These are phyloP conservation scores for Sycophila sp. DNA, from an alignment of 1,140 invertebrate genomes.

Conservation along the genomic window DNA sequence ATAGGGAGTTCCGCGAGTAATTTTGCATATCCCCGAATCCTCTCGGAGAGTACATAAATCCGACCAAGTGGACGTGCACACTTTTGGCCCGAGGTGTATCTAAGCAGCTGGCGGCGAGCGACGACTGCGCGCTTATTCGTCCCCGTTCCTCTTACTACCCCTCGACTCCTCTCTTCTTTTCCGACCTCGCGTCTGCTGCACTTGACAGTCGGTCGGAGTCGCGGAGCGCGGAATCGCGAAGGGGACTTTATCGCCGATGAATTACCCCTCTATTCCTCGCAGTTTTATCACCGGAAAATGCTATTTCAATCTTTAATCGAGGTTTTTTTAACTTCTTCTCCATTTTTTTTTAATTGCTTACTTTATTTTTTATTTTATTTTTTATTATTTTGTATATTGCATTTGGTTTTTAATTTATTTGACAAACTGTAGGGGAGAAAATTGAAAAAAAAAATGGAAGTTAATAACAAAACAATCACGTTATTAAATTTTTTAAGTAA, in stretches of 20 bases:
- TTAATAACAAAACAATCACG: no score
- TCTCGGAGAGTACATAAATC: no score
- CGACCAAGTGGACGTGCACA: background rate
- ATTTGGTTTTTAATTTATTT: background rate
- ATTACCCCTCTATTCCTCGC: constrained; percentile 16
- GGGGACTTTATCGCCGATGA: constrained; percentile 16
- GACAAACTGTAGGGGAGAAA: no score
- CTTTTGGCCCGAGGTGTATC: background rate
- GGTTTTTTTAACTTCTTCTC: background rate
- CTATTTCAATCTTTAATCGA: background rate
- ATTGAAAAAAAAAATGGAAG: no score
- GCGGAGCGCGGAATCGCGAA: background rate
- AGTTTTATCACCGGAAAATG: background rate
- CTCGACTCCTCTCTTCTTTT: background rate
- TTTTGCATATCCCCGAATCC: no score
- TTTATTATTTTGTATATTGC: background rate
- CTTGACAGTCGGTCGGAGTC: background rate
- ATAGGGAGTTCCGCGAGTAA: no score
- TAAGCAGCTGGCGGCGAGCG: background rate
- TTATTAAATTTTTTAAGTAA: no score
- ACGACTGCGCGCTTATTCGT: background rate
- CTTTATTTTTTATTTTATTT: no score
- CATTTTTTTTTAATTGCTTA: no score
- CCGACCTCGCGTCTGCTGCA: constrained; percentile 1
- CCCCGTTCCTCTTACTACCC: background rate